Evolutionary conservation across 2,888 invertebrate species (phyloP), one percentile per base, ranked within the genome.

Genomic region (Philonicus albiceps): DNA sequence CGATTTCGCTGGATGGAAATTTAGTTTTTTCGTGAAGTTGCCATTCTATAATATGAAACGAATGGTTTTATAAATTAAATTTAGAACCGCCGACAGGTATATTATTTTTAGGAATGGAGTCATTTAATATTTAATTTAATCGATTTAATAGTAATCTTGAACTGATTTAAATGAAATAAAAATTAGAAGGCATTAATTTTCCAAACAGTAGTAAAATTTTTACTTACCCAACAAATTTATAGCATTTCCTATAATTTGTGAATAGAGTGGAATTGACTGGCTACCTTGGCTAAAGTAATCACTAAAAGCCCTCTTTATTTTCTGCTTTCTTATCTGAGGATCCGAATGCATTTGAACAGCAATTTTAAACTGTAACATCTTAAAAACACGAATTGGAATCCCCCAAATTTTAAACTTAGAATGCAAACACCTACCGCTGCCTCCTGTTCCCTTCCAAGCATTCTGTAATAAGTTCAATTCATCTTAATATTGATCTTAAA

Each of bases 381-480:
- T 19, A 87, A 88, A 83, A 31, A 7, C 34, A 83, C 37, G 19
- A 43, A 37, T 27, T 37, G 40, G 13, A 55, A n/a, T 19, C 2
- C 8, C 2, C 13, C 19, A 5, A 49, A 49, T 49, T 30, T 40
- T 40, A 27, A 64, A 2, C 55, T 64, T 34, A 81, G 1, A 55
- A 53, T 40, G 19, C n/a, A 43, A 16, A 75, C 3, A 93, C 94
- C 94, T 91, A 95, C 95, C 1, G 95, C 94, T 31, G 95, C 95
- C 88, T 95, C 96, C 86, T 94, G 93, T 88, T 94, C 94, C 86
- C 94, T 93, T 0, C 95, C 95, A 55, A 96, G 93, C 93, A 95
- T 94, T 89, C 95, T 95, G 91, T 34, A 93, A 92, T 88, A 55
- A 53, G 16, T 13, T 22, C 0, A 43, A 74, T 73, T 83, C 3